Evolutionary conservation across 2,888 invertebrate genomes (phyloP), one percentile per base, ranked within the genome.

Genomic region (Entomobrya multifasciata): DNA sequence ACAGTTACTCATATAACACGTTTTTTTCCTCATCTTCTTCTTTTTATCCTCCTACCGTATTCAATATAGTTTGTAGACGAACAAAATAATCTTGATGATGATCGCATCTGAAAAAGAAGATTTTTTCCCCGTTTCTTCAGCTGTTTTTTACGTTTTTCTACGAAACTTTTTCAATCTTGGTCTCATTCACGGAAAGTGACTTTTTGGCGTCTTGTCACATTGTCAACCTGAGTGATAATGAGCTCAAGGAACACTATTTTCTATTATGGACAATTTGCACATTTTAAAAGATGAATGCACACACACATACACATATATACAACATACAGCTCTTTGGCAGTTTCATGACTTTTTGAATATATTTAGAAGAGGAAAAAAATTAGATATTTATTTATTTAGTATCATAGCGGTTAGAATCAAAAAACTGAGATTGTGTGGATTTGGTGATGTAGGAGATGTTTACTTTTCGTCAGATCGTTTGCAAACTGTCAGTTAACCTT

Each of bases 401-500:
- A 25, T 70, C 25, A 17, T 74, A 11, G 36, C 27, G 27, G 36
- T 82, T 44, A 60, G 72, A 77, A 77, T 67, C 55, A 84, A 84
- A 52, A 76, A 52, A 74, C 77, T 84, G 76, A 60, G 79, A 25
- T 79, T 49, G 72, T 78, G 49, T 27, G 25, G 36, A 25, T 65
- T 27, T 62, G 20, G 44, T 47, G 74, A 8, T n/a, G 27, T n/a
- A 52, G 67, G 67, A 86, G 78, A 86, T 81, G 76, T 86, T 86
- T 77, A 81, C 55, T 17, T 67, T 86, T 27, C 30, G 67, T 81
- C 80, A 86, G 77, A 76, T 86, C 81, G 81, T 81, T 86, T 81
- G 86, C 86, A 86, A 74, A 41, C 86, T 86, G 86, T 86, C 86
- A 86, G 81, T 86, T 86, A 70, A 81, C 76, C 77, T 86, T 86